Evolutionary conservation across 2,888 invertebrate species (phyloP).

Genomic region (Pterostichus niger): DNA sequence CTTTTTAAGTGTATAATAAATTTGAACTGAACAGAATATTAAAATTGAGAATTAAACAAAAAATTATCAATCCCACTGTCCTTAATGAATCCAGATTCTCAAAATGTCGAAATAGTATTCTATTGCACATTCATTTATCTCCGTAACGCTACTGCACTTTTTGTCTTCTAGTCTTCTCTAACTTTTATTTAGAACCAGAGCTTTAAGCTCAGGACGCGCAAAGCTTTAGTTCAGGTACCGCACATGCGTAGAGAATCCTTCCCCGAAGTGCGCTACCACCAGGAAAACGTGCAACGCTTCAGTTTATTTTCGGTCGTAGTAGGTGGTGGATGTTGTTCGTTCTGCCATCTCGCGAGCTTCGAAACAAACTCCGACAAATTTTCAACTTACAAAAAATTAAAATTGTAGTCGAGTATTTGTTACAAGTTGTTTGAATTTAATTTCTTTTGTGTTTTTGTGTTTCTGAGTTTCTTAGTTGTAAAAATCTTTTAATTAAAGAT

Average conservation of each 20-base stretch:
- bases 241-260: neutral
- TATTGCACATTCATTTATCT: conserved; percentile 5
- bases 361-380: neutral
- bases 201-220: conserved; percentile 21
- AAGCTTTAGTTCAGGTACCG: conserved; percentile 8
- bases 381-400: neutral
- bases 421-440: neutral
- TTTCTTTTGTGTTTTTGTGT: neutral
- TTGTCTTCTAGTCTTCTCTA: neutral
- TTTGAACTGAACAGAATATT: neutral
- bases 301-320: conserved; percentile 13
- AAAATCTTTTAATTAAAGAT: neutral
- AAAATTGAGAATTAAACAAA: too few species aligned
- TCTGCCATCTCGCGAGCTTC: neutral
- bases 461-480: too few species aligned
- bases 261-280: neutral
- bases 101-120: too few species aligned
- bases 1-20: neutral
- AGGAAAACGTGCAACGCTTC: conserved; percentile 13
- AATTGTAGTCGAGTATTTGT: neutral
- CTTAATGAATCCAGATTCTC: too few species aligned
- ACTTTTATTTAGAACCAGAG: conserved; percentile 24
- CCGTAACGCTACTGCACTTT: neutral
- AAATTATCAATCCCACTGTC: neutral
- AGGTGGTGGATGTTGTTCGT: neutral